Conservation (phyloP, 2,113 vertebrate genomes). For the Jacana jacana region DNA sequence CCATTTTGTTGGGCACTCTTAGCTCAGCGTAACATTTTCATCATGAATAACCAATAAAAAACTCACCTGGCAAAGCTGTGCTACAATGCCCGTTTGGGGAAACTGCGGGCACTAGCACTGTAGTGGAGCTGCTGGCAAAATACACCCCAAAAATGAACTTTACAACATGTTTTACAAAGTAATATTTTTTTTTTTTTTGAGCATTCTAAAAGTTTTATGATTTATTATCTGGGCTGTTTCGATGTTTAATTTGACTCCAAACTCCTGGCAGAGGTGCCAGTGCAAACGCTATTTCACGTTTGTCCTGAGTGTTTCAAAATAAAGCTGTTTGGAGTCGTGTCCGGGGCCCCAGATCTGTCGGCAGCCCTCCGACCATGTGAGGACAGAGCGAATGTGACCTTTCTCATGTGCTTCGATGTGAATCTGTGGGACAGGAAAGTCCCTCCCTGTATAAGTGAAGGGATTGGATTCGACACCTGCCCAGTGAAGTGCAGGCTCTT, state of each 20-base stretch:
- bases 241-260: background rate
- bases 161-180: background rate
- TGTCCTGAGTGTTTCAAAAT: background rate
- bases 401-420: background rate
- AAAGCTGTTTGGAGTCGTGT: background rate
- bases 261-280: background rate
- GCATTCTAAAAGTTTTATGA: background rate
- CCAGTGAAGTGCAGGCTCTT: background rate
- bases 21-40: slow-evolving; percentile 34
- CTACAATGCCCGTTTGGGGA: background rate
- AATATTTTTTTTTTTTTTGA: background rate
- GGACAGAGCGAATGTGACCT: background rate
- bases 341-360: background rate
- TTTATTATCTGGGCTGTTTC: background rate
- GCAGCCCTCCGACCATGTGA: background rate
- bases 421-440: background rate
- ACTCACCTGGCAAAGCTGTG: background rate
- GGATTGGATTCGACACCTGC: slow-evolving; percentile 22
- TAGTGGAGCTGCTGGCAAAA: background rate
- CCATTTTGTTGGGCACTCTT: slow-evolving; percentile 36
- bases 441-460: background rate
- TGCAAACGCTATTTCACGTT: background rate
- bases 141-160: background rate
- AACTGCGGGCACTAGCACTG: background rate
- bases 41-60: slow-evolving; percentile 18